Conservation (phyloP, 2,113 vertebrate genomes). For the Agapornis roseicollis region DNA sequence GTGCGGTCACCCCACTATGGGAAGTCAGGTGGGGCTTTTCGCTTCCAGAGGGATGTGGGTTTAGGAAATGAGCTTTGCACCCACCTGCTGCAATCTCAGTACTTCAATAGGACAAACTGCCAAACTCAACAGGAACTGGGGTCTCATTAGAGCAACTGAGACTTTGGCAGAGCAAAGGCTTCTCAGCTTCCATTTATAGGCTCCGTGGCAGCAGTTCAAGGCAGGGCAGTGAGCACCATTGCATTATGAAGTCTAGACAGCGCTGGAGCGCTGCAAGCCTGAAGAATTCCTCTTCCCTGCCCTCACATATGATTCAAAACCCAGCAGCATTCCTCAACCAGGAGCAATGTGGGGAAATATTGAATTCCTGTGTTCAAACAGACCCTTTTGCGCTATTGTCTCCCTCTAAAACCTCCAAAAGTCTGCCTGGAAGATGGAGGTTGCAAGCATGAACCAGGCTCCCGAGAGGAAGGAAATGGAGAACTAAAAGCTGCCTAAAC, state of each 20-base stretch:
- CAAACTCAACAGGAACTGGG: neutral
- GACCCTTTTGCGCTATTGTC: neutral
- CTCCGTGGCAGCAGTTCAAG: neutral
- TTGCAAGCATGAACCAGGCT: neutral
- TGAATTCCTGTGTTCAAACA: neutral
- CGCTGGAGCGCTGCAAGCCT: neutral
- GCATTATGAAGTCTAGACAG: conserved; percentile 2
- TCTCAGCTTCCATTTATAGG: neutral
- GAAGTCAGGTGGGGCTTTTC: neutral
- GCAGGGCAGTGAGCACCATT: neutral
- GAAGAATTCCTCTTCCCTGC: neutral
- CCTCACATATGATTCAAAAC: neutral
- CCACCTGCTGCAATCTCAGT: neutral
- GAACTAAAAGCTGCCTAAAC: neutral
- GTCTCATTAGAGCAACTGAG: neutral
- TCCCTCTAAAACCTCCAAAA: neutral
- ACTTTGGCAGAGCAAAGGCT: neutral
- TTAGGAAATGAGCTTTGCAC: neutral
- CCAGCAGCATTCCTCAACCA: neutral
- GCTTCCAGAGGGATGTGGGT: neutral
- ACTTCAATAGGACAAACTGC: neutral
- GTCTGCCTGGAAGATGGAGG: neutral
- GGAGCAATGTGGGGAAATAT: neutral
- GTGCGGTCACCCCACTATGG: rapidly evolving
- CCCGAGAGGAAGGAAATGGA: neutral